Base-by-base conservation (phyloP, 2,113 vertebrate genomes). In the Thymallus thymallus region DNA sequence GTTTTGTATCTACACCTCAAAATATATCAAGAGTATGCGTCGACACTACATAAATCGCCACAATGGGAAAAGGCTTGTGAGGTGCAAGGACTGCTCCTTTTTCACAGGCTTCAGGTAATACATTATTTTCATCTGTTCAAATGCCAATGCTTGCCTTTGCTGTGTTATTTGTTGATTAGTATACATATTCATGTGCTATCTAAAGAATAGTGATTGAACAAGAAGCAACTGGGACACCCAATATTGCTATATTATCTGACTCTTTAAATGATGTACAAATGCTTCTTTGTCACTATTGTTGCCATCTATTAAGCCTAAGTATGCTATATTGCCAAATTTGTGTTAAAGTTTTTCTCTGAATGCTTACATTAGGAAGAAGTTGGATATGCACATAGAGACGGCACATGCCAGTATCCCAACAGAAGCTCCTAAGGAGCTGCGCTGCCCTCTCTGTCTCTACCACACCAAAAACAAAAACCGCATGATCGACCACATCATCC, bases 391-490 rank as follows among this genome's bases (percentile, higher is more conserved):
- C 6, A 95, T 97, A 89, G 96, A 98, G 89, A 95, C 94, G 1
- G 97, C 97, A 29, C 97, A 98, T 86, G 93, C 93, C 0, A 90
- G 91, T 3, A 84, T 86, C 73, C 92, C 94, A 0, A 95, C 96
- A 70, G 95, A 97, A 87, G 91, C 93, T 76, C 94, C 93, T 77
- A 96, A 96, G 93, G 97, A 99, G 76, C 95, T 99, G 46, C 96
- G 94, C 80, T 99, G 98, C 85, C 98, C 97, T 58, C 95, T 99
- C 80, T 99, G 98, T 87, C 96, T 98, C 76, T 99, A 99, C 86
- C 97, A 98, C 93, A 99, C 96, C 93, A 97, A 96, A 95, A 95
- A 96, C 89, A 99, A 97, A 86, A 95, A 94, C 91, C 98, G 95
- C 91, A 98, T 99, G 96, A 98, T 99, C 0, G 97, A 98, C 89